These are phyloP conservation scores for Cephus spinipes DNA, from an alignment of 2,888 invertebrate genomes.

Conservation along the genomic window DNA sequence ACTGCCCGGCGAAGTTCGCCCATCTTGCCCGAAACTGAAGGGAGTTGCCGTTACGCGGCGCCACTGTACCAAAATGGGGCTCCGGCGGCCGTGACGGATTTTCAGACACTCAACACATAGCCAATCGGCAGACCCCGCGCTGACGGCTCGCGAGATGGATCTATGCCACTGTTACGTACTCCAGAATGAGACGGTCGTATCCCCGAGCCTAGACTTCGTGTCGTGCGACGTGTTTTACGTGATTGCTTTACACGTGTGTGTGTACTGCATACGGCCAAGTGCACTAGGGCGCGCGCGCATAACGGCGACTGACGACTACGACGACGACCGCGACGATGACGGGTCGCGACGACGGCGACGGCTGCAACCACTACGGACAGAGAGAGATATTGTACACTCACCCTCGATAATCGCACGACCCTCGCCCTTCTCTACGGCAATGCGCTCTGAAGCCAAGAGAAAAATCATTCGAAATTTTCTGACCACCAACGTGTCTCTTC, in stretches of 20 bases:
- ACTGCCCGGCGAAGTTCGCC: slow-evolving; percentile 65
- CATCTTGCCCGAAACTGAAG: slow-evolving; percentile 62
- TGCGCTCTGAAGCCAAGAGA: slow-evolving; percentile 28
- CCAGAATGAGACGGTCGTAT: too few relatives aligned
- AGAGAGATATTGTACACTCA: slow-evolving; percentile 32
- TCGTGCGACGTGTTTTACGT: not conserved
- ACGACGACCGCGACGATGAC: not conserved
- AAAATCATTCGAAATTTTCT: slow-evolving; percentile 26
- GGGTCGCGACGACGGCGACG: not conserved
- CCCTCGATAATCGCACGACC: slow-evolving; percentile 38
- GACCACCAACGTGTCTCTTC: slow-evolving; percentile 19
- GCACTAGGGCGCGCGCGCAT: not conserved
- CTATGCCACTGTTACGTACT: too few relatives aligned
- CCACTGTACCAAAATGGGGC: slow-evolving; percentile 31
- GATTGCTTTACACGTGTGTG: not conserved
- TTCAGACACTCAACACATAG: slow-evolving; percentile 27
- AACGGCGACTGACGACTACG: not conserved
- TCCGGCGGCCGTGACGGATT: slow-evolving; percentile 56
- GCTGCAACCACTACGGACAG: slow-evolving; percentile 2
- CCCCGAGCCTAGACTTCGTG: not conserved
- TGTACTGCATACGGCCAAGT: not conserved
- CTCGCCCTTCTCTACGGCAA: slow-evolving; percentile 27
- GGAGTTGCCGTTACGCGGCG: slow-evolving; percentile 51
- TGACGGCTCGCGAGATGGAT: not conserved
- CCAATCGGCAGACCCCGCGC: slow-evolving; percentile 21